Evolutionary conservation across 2,888 invertebrate species (phyloP), one percentile per base, ranked within the genome.

Genomic region (Odontothrips loti): DNA sequence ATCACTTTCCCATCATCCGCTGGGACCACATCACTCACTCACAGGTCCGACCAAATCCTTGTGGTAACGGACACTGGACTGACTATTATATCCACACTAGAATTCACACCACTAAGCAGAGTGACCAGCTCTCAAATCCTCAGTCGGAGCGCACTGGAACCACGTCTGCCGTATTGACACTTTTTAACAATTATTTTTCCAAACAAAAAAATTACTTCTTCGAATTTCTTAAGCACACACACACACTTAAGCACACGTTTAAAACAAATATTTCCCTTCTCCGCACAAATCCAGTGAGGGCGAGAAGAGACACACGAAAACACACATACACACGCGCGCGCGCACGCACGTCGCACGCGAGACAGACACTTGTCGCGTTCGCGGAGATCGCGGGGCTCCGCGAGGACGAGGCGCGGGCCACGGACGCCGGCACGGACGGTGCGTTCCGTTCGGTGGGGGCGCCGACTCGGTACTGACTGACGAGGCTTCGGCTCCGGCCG

Each of bases 1-100:
- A 75, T 75, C 68, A 75, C 68, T 27, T 75, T 27, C 68, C 68
- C 58, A 58, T 58, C 58, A 58, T 58, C 27, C 68, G 68, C 11
- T 11, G 68, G 68, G 68, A 75, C 34, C 68, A 75, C 58, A 20
- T 10, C n/a, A 75, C 23, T 23, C 68, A 58, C 58, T 58, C 58
- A 58, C 23, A 75, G 27, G 23, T 27, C 68, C 68, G 68, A 75
- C 68, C 68, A 23, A 75, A 75, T 75, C 68, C 68, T 27, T 8
- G 58, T 58, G 58, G 58, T 20, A 58, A 20, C 58, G 58, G 58
- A 58, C 58, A 20, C 58, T 58, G 0, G 23, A 27, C 68, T 75
- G 68, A 68, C 68, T 58, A 58, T 58, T 17, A 58, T 43, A 43
- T 43, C 34, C 34, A 17, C 58, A 58, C 58, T 43, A 43, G 58